Conservation (phyloP, 2,888 invertebrate species). For the Clanis bilineata region DNA sequence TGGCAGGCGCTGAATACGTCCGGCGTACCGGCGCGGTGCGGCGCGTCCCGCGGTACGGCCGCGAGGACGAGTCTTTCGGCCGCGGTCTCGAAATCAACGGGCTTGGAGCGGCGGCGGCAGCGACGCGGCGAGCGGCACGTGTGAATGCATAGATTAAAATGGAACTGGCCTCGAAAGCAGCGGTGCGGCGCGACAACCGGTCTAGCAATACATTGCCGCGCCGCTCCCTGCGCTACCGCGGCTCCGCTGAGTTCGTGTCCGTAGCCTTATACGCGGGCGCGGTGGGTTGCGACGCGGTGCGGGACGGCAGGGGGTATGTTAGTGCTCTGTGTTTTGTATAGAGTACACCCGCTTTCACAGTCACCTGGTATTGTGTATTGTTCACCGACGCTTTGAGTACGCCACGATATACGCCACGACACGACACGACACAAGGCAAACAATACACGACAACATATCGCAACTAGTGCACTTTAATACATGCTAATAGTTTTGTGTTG, state of each 20-base stretch:
- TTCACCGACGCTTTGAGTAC: background rate
- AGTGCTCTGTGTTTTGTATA: background rate
- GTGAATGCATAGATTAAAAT: no score
- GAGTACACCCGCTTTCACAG: background rate
- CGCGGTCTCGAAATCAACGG: no score
- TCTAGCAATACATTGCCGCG: no score
- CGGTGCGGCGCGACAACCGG: no score
- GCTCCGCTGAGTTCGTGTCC: no score
- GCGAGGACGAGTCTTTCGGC: background rate
- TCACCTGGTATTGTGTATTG: slow-evolving; percentile 6
- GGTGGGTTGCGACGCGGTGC: background rate
- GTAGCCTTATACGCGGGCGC: background rate
- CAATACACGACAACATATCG: background rate
- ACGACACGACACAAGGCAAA: background rate
- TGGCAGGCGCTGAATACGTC: background rate
- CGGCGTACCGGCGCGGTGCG: no score
- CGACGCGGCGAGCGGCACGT: no score
- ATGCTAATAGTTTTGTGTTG: background rate
- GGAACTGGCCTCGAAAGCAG: no score
- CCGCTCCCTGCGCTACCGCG: no score
- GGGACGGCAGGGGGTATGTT: background rate
- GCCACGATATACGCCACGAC: background rate
- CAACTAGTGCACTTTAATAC: background rate
- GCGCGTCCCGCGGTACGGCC: background rate
- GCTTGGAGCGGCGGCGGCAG: no score